These are phyloP conservation scores for Tuberolachnus salignus DNA, from an alignment of 2,888 invertebrate genomes.

Conservation along the genomic window DNA sequence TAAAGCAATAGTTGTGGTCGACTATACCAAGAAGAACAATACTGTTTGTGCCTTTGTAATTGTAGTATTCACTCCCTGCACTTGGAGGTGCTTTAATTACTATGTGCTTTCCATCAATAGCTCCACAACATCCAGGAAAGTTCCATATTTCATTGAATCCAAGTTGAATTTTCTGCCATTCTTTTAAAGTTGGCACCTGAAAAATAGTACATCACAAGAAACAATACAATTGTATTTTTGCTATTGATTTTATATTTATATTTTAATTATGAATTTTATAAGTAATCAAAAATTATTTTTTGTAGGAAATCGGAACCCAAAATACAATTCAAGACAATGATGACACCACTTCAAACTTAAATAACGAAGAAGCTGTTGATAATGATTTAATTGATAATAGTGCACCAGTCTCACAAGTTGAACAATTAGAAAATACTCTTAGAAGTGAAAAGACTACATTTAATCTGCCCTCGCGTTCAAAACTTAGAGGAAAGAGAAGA, in stretches of 20 bases:
- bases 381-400: neutral
- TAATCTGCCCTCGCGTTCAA: slow-evolving; percentile 14
- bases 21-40: slow-evolving; percentile 60
- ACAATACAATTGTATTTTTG: slow-evolving; percentile 19
- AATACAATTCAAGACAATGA: slow-evolving; percentile 15
- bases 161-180: neutral
- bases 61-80: slow-evolving; percentile 60
- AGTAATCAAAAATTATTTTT: slow-evolving; percentile 15
- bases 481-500: slow-evolving; percentile 23
- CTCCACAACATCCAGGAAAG: slow-evolving; percentile 59
- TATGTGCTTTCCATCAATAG: slow-evolving; percentile 60
- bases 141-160: slow-evolving; percentile 28
- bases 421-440: slow-evolving; percentile 17
- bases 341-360: slow-evolving; percentile 12
- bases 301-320: slow-evolving; percentile 15
- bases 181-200: too few relatives aligned
- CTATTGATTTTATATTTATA: slow-evolving; percentile 25
- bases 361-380: slow-evolving; percentile 6
- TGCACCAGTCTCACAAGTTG: slow-evolving; percentile 8
- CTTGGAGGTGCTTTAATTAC: slow-evolving; percentile 59
- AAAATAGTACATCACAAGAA: neutral
- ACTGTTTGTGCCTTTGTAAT: slow-evolving; percentile 60
- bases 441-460: slow-evolving; percentile 2
- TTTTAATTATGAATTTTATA: slow-evolving; percentile 12
- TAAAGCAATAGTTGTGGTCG: slow-evolving; percentile 60